Evolutionary conservation across 2,888 invertebrate genomes (phyloP).

Genomic region (Pteria penguin): DNA sequence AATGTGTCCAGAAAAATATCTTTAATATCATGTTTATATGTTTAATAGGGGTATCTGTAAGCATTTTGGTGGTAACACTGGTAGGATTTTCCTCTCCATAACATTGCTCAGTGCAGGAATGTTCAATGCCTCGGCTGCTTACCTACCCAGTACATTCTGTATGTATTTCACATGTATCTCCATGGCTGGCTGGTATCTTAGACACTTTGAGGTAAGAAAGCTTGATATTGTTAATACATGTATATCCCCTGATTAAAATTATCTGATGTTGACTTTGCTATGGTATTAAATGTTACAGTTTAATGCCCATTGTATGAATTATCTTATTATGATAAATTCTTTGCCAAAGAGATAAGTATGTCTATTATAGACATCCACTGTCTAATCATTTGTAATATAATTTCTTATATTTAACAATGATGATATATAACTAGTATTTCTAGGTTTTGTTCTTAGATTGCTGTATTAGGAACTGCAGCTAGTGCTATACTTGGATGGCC

Average conservation of each 20-base stretch:
- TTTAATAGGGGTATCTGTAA: constrained; percentile 86
- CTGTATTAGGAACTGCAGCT: constrained; percentile 91
- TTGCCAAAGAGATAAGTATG: too few species aligned
- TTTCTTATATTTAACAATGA: too few species aligned
- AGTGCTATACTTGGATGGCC: constrained; percentile 95
- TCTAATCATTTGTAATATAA: too few species aligned
- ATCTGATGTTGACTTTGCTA: too few species aligned
- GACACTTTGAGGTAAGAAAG: constrained; percentile 82
- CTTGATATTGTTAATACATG: too few species aligned
- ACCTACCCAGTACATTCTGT: constrained; percentile 97
- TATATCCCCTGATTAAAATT: too few species aligned
- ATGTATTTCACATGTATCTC: constrained; percentile 92
- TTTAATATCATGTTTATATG: neutral
- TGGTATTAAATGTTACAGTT: too few species aligned
- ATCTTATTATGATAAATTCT: too few species aligned
- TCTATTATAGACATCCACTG: too few species aligned
- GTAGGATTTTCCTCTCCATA: constrained; percentile 85
- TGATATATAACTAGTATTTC: neutral
- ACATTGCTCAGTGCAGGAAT: constrained; percentile 91
- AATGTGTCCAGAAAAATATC: neutral
- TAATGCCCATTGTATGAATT: too few species aligned
- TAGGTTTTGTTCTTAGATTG: constrained; percentile 82
- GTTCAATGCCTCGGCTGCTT: constrained; percentile 92
- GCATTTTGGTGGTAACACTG: constrained; percentile 86
- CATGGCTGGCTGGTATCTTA: constrained; percentile 93